These are phyloP conservation scores for Ptychadena robeensis DNA, from an alignment of 2,797 vertebrate genomes.

Conservation along the genomic window DNA sequence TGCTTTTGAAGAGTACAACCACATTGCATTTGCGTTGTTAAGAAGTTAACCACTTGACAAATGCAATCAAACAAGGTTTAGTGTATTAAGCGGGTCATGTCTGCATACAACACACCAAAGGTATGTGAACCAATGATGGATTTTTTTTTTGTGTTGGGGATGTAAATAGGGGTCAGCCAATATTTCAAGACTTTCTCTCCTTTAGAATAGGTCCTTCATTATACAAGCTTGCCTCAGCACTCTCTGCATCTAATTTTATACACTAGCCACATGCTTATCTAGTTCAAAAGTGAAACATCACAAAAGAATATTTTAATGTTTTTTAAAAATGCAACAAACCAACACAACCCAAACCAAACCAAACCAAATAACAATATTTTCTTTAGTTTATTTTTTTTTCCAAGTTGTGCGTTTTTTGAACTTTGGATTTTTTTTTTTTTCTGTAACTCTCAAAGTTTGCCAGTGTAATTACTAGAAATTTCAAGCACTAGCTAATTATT, in stretches of 20 bases:
- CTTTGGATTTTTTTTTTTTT: background rate
- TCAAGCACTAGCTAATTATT: background rate
- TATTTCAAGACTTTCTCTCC: background rate
- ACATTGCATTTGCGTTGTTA: constrained; percentile 5
- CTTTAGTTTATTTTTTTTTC: background rate
- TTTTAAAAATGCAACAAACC: no score
- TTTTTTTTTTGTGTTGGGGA: constrained; percentile 3
- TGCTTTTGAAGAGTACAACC: constrained; percentile 5
- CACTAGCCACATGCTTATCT: background rate
- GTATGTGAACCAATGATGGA: constrained; percentile 10
- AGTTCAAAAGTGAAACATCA: background rate
- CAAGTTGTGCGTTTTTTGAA: background rate
- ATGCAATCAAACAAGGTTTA: constrained; percentile 32
- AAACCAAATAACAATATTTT: no score
- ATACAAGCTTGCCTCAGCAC: constrained; percentile 26
- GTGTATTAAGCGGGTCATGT: background rate
- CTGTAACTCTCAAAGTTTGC: background rate
- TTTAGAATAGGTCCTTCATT: constrained; percentile 11
- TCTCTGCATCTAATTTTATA: background rate
- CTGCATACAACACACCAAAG: constrained; percentile 4
- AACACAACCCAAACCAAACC: no score
- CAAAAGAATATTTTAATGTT: background rate
- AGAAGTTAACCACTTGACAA: constrained; percentile 11
- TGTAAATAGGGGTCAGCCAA: background rate
- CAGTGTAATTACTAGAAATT: background rate